These are phyloP conservation scores for Procavia capensis DNA, from an alignment of 2,113 vertebrate species.

Conservation along the genomic window DNA sequence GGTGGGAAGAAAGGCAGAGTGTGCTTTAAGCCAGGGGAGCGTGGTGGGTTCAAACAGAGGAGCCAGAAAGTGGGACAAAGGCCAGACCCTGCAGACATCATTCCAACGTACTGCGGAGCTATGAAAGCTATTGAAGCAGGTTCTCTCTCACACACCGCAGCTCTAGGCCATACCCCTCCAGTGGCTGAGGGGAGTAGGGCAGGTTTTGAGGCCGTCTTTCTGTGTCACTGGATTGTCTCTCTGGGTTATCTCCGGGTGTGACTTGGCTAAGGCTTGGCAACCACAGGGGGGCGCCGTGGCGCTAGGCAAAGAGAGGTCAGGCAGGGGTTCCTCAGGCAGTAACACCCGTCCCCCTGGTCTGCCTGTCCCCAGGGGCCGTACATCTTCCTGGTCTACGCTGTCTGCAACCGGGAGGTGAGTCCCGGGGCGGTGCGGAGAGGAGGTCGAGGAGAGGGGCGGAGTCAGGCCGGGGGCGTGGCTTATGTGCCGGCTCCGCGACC, in stretches of 20 bases:
- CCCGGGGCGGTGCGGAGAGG: no score
- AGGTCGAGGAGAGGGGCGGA: not conserved
- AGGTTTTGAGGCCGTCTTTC: not conserved
- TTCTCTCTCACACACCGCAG: not conserved
- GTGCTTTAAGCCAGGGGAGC: not conserved
- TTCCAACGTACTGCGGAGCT: not conserved
- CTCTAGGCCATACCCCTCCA: not conserved
- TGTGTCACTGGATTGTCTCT: not conserved
- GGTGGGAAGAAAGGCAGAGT: not conserved
- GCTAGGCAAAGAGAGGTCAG: not conserved
- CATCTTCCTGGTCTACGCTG: conserved; percentile 94
- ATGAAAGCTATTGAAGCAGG: not conserved
- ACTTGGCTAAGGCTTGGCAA: not conserved
- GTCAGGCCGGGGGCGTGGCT: not conserved
- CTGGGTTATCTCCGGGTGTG: not conserved
- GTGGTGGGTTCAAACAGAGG: not conserved
- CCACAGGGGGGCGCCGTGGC: not conserved
- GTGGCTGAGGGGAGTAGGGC: not conserved
- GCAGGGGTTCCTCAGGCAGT: no score
- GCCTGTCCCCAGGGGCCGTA: conserved; percentile 91
- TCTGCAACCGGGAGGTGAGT: conserved; percentile 95
- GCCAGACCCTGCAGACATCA: not conserved
- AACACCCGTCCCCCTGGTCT: conserved; percentile 31
- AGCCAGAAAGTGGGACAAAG: not conserved
- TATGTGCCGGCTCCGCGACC: not conserved